A percentile compares a stretch with the other conserved stretches of the same genome.
Conservation (phyloP, 2,113 vertebrate species). For the Hydropotes inermis region DNA sequence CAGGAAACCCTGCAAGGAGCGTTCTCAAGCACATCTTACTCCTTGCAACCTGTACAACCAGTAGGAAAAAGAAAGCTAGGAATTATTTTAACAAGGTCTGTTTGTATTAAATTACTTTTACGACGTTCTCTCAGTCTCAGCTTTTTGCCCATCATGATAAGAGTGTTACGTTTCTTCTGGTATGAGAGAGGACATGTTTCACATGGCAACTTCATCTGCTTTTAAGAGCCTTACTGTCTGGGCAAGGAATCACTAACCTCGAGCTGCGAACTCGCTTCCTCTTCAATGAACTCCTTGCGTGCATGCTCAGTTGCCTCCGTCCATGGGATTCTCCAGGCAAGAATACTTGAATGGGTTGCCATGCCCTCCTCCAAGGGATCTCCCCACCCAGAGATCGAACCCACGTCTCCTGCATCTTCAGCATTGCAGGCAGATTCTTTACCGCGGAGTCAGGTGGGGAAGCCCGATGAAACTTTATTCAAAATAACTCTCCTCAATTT, state of each 20-base stretch:
- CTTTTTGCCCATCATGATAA: not conserved
- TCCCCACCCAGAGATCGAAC: not conserved
- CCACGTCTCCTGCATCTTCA: not conserved
- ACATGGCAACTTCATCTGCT: not conserved
- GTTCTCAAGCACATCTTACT: not conserved
- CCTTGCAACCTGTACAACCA: not conserved
- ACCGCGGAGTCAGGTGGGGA: not conserved
- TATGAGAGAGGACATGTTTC: not conserved
- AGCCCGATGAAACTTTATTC: not conserved
- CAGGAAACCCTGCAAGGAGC: not conserved
- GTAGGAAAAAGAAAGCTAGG: not conserved
- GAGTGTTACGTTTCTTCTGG: not conserved
- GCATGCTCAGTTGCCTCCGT: not conserved
- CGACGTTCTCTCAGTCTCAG: not conserved
- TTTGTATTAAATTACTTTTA: not conserved
- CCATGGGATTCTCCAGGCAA: not conserved
- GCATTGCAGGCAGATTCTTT: not conserved
- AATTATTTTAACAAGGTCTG: not conserved
- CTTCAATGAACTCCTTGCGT: not conserved
- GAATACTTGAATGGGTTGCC: not conserved
- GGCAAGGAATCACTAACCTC: not conserved
- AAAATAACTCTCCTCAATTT: not conserved
- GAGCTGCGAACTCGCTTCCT: rapidly evolving
- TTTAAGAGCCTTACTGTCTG: not conserved
- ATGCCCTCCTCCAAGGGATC: not conserved